Conservation (phyloP, 2,888 invertebrate genomes). For the Acrobasis repandana region DNA sequence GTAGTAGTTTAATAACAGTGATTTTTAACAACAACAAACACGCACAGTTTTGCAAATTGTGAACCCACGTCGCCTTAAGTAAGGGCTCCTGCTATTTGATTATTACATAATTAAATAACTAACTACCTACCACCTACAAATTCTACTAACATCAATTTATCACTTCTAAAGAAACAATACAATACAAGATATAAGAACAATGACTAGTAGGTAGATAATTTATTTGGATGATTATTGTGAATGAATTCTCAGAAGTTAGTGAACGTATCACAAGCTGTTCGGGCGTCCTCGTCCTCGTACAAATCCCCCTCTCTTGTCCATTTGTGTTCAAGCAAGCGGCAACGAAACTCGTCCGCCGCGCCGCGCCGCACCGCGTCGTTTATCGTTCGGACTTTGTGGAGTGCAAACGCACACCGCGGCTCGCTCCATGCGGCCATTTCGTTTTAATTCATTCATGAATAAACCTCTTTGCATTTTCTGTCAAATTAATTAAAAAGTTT, state of each 20-base stretch:
- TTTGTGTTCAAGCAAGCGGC: constrained; percentile 21
- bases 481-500: background rate
- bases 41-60: too few relatives aligned
- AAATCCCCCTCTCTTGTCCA: constrained; percentile 34
- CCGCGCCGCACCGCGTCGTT: background rate
- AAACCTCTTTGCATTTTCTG: background rate
- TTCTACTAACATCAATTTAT: background rate
- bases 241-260: constrained; percentile 71
- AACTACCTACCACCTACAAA: too few relatives aligned
- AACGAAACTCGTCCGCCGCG: background rate
- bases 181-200: constrained; percentile 40
- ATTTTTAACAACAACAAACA: too few relatives aligned
- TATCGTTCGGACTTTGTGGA: background rate
- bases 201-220: constrained; percentile 38
- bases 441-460: constrained; percentile 7
- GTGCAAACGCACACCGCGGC: too few relatives aligned
- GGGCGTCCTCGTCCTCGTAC: constrained; percentile 44
- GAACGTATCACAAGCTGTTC: constrained; percentile 51
- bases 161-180: constrained; percentile 2
- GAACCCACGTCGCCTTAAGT: too few relatives aligned
- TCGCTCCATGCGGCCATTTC: constrained; percentile 15
- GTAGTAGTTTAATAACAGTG: too few relatives aligned
- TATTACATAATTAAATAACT: too few relatives aligned
- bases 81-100: too few relatives aligned
- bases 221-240: constrained; percentile 63